A percentile compares a stretch with the other conserved stretches of the same genome.
Evolutionary conservation across 2,888 invertebrate species (phyloP).

Genomic region (Bombylius discolor): DNA sequence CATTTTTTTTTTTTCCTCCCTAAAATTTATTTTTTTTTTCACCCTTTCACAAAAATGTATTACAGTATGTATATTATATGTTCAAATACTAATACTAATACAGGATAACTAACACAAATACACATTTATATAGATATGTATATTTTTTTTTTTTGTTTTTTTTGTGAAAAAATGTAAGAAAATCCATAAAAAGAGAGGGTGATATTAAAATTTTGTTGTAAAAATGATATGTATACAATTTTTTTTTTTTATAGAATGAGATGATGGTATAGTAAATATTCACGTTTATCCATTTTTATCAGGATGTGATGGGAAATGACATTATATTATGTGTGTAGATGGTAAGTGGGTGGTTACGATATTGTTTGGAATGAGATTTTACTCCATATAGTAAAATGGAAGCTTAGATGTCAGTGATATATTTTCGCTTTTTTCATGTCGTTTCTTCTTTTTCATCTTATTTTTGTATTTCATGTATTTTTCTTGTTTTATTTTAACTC

Average conservation of each 20-base stretch:
- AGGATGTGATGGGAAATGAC: no score
- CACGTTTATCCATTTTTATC: no score
- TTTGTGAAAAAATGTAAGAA: neutral
- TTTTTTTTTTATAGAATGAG: no score
- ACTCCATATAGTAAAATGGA: neutral
- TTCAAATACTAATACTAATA: neutral
- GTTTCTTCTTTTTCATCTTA: neutral
- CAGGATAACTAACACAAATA: neutral
- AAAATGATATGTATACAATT: no score
- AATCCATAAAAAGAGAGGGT: neutral
- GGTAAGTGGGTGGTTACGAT: no score
- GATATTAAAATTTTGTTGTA: neutral
- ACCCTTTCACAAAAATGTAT: conserved; percentile 1
- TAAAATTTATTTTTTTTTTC: neutral
- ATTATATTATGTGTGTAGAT: no score
- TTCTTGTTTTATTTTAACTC: neutral
- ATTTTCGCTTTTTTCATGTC: conserved; percentile 1
- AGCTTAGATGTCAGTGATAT: conserved; percentile 5
- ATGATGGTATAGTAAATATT: no score
- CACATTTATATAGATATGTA: neutral
- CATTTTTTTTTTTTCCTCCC: neutral
- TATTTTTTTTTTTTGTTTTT: no score
- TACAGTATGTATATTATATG: neutral
- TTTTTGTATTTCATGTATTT: no score
- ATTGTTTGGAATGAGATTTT: no score